phyloP scores from a whole-genome alignment of 35 echinoderm and acorn worm species.

The Anneissia japonica region DNA sequence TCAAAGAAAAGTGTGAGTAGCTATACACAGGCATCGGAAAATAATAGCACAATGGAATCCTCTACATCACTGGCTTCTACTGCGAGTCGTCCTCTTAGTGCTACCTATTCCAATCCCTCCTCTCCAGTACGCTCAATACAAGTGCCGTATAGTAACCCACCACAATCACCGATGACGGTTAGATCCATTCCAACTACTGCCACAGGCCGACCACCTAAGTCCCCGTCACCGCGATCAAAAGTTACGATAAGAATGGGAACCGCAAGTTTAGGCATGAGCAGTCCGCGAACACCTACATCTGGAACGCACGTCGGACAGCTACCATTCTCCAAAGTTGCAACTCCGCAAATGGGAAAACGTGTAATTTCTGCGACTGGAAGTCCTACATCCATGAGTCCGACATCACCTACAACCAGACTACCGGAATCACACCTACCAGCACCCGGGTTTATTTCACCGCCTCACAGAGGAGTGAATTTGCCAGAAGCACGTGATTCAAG shows the following conservation, averaged over 20 bases:
- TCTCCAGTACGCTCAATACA: background rate
- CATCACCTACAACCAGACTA: background rate
- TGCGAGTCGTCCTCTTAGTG: background rate
- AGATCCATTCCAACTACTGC: background rate
- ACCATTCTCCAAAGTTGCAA: background rate
- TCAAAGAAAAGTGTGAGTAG: background rate
- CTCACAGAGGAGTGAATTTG: background rate
- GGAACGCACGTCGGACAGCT: background rate
- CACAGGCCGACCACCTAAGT: background rate
- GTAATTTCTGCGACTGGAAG: background rate
- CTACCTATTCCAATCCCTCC: background rate
- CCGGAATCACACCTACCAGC: background rate
- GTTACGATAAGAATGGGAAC: conserved; percentile 8
- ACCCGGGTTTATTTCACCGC: background rate
- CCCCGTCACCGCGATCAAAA: background rate
- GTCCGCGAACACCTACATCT: background rate
- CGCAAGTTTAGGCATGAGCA: conserved; percentile 2
- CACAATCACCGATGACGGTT: background rate
- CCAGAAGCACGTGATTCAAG: background rate
- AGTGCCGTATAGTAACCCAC: background rate
- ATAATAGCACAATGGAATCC: background rate
- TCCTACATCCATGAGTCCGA: background rate
- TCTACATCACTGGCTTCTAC: background rate
- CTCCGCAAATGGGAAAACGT: background rate
- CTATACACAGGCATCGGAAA: background rate